Conservation (phyloP, 2,113 vertebrate species). For the Hippocampus zosterae region DNA sequence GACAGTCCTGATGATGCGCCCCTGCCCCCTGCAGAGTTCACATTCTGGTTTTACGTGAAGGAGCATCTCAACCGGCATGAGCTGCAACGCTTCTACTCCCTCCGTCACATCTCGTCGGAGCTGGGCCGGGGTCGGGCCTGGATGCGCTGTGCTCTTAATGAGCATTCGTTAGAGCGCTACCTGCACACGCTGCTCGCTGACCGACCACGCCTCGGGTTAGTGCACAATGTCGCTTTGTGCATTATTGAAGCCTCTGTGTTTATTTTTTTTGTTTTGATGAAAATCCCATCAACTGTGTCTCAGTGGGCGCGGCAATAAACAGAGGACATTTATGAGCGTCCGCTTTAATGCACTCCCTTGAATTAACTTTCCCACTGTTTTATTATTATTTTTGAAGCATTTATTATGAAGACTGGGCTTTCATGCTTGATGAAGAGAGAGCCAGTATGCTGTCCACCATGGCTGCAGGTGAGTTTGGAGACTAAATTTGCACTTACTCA, state of each 20-base stretch:
- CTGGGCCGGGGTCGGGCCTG: slow-evolving; percentile 89
- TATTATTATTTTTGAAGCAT: slow-evolving; percentile 64
- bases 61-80: slow-evolving; percentile 94
- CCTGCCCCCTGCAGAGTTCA: slow-evolving; percentile 74
- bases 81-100: slow-evolving; percentile 87
- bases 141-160: slow-evolving; percentile 94
- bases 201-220: slow-evolving; percentile 81
- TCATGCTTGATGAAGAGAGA: slow-evolving; percentile 91
- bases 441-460: slow-evolving; percentile 97
- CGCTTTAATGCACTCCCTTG: background rate
- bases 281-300: background rate
- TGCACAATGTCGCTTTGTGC: background rate
- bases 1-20: background rate
- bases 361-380: background rate
- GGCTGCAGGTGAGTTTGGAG: slow-evolving; percentile 86
- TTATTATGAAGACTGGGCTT: slow-evolving; percentile 98
- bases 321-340: background rate
- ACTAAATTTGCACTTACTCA: background rate
- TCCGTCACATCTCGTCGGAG: slow-evolving; percentile 83
- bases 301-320: background rate
- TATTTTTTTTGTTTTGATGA: background rate
- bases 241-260: background rate
- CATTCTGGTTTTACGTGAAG: slow-evolving; percentile 95
- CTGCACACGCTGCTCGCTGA: slow-evolving; percentile 89
- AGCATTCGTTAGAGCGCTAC: slow-evolving; percentile 94